Base-by-base conservation (phyloP, 2,888 invertebrate species). In the Itoplectis maculator region DNA sequence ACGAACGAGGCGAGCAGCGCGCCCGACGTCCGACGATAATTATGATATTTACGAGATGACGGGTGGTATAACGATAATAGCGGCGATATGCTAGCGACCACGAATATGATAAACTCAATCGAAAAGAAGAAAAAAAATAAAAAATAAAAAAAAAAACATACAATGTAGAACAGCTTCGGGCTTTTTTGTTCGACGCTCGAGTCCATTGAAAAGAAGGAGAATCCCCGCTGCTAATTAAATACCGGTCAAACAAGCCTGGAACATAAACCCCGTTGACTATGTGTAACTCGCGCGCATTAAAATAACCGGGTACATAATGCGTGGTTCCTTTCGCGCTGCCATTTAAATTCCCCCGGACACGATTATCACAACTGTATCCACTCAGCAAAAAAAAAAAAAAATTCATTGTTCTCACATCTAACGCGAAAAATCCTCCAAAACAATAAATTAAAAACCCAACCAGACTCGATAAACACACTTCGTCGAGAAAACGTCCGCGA, bases 1-100 rank as follows among this genome's bases (percentile, higher is more conserved):
- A 88, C 86, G 87, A 86, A 87, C 88, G 89, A 88, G n/a, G 87
- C 88, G 88, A 88, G 54, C 68, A n/a, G 73, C 29, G n/a, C 68
- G 49, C 51, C n/a, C 73, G 68, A 76, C 63, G 51, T 77, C 61
- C 68, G 40, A 81, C 51, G 51, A 82, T 84, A 84, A 84, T 84
- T 78, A 84, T 79, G 77, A 84, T 84, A 84, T 82, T 84, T 82
- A 84, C 77, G 81, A 63, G 72, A 81, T 81, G 77, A 81, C 68
- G 77, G 73, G 29, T 37, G 77, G 54, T 77, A 69, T 77, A 76
- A 72, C 59, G 63, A 73, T 81, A 77, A 77, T 73, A 68, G 47
- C 51, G 23, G 47, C 77, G 72, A 77, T 69, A 73, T 45, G 59
- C 61, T 23, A n/a, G n/a, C 18, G 29, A 23, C 47, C 63, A 29